phyloP scores from a whole-genome alignment of 1,140 invertebrate genomes.

The Tetragonula clypearis region DNA sequence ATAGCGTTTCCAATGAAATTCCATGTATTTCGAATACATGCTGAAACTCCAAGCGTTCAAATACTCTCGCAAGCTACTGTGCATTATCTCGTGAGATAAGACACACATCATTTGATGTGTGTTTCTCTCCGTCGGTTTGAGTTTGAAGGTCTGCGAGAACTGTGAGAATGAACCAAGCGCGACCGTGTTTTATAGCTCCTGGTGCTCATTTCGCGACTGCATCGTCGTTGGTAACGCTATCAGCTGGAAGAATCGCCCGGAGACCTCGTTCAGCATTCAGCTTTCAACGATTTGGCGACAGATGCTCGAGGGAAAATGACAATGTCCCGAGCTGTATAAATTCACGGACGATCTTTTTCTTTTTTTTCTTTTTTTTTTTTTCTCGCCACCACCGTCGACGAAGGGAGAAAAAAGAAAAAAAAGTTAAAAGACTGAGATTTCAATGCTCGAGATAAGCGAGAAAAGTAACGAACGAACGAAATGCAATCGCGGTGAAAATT shows the following conservation, averaged over 20 bases:
- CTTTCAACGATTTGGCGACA: background rate
- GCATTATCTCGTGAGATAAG: no score
- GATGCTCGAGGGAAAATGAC: background rate
- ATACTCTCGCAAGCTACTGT: no score
- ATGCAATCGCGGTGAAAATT: background rate
- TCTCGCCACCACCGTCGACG: background rate
- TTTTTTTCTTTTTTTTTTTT: no score
- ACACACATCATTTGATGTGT: no score
- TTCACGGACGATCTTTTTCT: background rate
- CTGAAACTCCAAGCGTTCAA: no score
- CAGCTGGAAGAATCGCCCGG: background rate
- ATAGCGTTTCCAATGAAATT: no score
- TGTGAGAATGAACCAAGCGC: background rate
- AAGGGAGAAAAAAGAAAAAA: background rate
- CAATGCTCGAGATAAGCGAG: background rate
- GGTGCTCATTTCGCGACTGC: background rate
- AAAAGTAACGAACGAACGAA: background rate
- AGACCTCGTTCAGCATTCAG: background rate
- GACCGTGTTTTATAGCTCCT: background rate
- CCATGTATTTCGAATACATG: no score
- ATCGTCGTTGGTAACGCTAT: background rate
- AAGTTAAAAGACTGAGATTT: background rate
- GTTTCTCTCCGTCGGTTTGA: background rate
- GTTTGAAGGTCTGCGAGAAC: background rate
- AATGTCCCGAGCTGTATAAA: background rate